Evolutionary conservation across 64 coral and sea anemone genomes (phyloP), one percentile per base, ranked within the genome.

Genomic region (Montipora cactus): DNA sequence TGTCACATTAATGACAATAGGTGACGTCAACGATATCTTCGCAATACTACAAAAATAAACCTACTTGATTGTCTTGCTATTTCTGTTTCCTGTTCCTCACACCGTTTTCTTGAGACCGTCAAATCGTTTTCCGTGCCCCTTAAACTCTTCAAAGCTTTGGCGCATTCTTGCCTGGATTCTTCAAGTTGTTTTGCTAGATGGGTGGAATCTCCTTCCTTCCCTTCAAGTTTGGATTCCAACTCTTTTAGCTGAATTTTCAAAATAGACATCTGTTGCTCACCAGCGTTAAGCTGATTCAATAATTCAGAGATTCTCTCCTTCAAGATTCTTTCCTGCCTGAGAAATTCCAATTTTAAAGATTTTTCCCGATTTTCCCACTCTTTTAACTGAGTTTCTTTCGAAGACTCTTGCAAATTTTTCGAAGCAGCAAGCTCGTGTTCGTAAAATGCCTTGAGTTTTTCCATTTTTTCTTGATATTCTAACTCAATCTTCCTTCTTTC

Each of bases 291-390:
- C 73, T 93, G 88, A 79, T 94, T 94, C 21, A 97, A 71, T 18
- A 97, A 61, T 25, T 97, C 95, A 21, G 95, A 94, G 51, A 97
- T 94, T 88, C 95, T 97, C 52, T 97, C 95, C 81, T 97, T 97
- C 37, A 94, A 90, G 67, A 91, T 81, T 91, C 92, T 79, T 79
- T 97, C 95, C 53, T 97, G 95, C 45, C 93, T 89, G 47, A 70
- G 94, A 92, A 92, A 97, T 9, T 94, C 92, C 7, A 74, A 52
- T 58, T 81, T 87, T 47, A 97, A 78, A 22, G 28, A 72, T 76
- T 46, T 94, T 91, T 97, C 95, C 10, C 61, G 69, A 75, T 83
- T 71, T 77, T 97, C 95, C 88, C 92, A 97, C 86, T 82, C 71
- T 87, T 89, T 97, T 7, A 90, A 66, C 49, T 88, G 87, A 19